Conservation (phyloP, 2,113 vertebrate species). For the Saimiri boliviensis region DNA sequence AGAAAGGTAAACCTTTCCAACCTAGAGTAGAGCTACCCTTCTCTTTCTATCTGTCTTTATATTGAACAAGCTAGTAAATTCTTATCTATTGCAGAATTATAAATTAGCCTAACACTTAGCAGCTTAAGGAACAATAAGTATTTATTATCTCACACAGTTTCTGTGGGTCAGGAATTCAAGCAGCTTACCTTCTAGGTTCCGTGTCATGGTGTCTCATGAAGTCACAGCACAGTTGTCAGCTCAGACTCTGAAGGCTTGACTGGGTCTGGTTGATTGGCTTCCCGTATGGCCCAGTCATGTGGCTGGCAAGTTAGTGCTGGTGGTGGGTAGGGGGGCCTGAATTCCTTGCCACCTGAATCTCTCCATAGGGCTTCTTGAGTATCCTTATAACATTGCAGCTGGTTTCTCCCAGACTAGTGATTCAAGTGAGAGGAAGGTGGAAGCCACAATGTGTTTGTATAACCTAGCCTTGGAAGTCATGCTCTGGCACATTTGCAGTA, state of each 20-base stretch:
- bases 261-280: background rate
- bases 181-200: background rate
- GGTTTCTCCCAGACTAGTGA: background rate
- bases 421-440: background rate
- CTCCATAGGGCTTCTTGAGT: background rate
- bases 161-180: background rate
- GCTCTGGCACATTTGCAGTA: background rate
- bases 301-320: background rate
- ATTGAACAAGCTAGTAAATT: background rate
- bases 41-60: background rate
- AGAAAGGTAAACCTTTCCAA: background rate
- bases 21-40: background rate
- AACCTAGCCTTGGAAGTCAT: background rate
- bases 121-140: background rate
- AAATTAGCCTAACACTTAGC: background rate
- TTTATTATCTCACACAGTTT: background rate
- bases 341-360: background rate
- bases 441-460: background rate
- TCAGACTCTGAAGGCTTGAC: background rate
- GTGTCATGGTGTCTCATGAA: background rate
- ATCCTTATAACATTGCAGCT: background rate
- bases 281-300: background rate
- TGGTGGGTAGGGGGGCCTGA: background rate
- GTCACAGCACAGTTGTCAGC: background rate
- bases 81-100: background rate